A percentile compares a stretch with the other conserved stretches of the same genome.
phyloP scores from a whole-genome alignment of 2,888 invertebrate species.

The Rhamphomyia laevipes region DNA sequence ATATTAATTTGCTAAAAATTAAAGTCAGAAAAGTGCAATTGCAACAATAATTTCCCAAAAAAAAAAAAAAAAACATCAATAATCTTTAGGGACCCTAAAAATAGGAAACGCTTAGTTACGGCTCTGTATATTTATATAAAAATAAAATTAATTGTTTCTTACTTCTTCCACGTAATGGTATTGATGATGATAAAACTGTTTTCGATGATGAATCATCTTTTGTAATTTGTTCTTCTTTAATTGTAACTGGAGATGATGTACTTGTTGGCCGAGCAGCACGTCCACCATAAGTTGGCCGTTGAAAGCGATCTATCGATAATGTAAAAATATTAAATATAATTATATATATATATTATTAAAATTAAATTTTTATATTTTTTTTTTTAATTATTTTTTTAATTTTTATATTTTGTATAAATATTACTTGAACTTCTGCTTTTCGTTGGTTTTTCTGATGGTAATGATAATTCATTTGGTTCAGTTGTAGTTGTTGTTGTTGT shows the following conservation, averaged over 20 bases:
- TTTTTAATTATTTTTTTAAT: too few species aligned
- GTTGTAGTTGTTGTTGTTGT: constrained; percentile 42
- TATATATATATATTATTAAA: background rate
- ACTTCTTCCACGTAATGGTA: constrained; percentile 31
- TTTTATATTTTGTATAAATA: constrained; percentile 14
- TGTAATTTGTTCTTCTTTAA: constrained; percentile 19
- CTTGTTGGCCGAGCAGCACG: constrained; percentile 25
- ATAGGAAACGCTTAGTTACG: too few species aligned
- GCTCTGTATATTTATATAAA: too few species aligned
- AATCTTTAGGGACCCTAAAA: too few species aligned
- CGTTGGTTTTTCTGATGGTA: constrained; percentile 18
- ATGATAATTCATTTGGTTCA: constrained; percentile 32
- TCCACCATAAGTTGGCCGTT: constrained; percentile 34
- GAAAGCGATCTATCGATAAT: constrained; percentile 28
- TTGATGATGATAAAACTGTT: constrained; percentile 19
- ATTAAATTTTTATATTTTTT: background rate
- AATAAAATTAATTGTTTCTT: constrained; percentile 15
- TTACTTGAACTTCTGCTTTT: constrained; percentile 23
- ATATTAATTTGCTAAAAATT: too few species aligned
- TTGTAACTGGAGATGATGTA: constrained; percentile 24
- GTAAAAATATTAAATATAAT: background rate
- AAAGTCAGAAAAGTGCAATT: too few species aligned
- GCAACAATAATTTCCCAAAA: too few species aligned
- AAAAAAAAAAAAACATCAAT: background rate
- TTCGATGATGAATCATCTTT: constrained; percentile 28